Evolutionary conservation across 2,113 vertebrate species (phyloP), one percentile per base, ranked within the genome.

Genomic region (Pyrgilauda ruficollis): DNA sequence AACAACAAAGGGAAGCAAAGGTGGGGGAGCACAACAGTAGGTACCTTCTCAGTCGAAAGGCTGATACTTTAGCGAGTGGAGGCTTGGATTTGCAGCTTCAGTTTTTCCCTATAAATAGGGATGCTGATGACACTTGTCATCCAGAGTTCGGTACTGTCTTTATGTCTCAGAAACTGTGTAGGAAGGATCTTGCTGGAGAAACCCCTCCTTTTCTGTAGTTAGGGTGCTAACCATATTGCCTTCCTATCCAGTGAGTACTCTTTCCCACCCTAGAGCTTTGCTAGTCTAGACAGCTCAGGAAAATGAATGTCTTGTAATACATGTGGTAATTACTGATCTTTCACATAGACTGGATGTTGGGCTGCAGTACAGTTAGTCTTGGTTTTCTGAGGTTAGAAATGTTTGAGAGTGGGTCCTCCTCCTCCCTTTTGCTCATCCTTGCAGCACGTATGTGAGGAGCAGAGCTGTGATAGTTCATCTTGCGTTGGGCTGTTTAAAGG

Each of bases 211-310:
- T 76, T 66, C 19, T 87, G 56, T 70, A 55, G 44, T 37, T 68
- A 26, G 20, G 26, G 9, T 77, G 43, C 20, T 88, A 68, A 79
- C 44, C 4, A 2, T 70, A 46, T 3, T 87, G 56, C 49, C n/a
- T 76, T 89, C 35, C 28, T 82, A 12, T 79, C 37, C 23, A 61
- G 28, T 63, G 21, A 59, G 28, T 77, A 7, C 22, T 58, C 9
- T 52, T 87, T 90, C 23, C 73, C 43, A 85, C 77, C 63, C 74
- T 84, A 61, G 31, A 93, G 49, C 70, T 80, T 77, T 92, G 64
- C 64, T 93, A 84, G 87, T 91, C 93, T 90, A 75, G 89, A 70
- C 73, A 85, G 50, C 61, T 84, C 66, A 59, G 70, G 66, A 95
- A 93, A 92, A 90, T 84, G 8, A 88, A 47, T 47, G 46, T 58